These are phyloP conservation scores for Malacosoma neustria DNA, from an alignment of 2,888 invertebrate species.

Conservation along the genomic window DNA sequence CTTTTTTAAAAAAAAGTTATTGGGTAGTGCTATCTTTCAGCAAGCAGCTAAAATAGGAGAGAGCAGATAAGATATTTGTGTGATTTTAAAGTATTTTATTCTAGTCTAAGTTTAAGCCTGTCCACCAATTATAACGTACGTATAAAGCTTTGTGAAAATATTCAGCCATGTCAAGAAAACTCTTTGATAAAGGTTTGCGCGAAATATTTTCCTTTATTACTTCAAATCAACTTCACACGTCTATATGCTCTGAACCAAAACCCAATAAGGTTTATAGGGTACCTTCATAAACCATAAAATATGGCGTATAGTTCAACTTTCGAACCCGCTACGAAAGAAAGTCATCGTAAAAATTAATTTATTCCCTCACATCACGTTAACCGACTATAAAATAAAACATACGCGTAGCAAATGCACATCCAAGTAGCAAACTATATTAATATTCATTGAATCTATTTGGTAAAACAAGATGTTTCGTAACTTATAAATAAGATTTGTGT, in stretches of 20 bases:
- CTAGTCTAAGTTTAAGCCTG: no score
- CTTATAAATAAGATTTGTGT: conserved; percentile 8
- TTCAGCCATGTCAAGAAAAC: no score
- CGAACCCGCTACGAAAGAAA: background rate
- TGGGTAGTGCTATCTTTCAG: no score
- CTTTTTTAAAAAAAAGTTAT: no score
- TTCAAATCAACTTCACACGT: no score
- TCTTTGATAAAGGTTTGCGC: no score
- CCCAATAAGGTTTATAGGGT: background rate
- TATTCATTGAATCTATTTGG: conserved; percentile 32
- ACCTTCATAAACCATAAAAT: background rate
- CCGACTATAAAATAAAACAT: background rate
- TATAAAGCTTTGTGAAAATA: no score
- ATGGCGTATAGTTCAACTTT: background rate
- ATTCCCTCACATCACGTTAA: background rate
- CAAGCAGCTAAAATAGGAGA: no score
- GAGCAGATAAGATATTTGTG: no score
- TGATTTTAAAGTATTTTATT: no score
- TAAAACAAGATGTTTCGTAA: conserved; percentile 14
- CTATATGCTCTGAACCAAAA: background rate
- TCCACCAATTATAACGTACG: no score
- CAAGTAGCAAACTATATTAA: conserved; percentile 22
- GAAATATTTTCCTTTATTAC: no score
- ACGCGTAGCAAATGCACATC: background rate
- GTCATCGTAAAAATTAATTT: background rate